A percentile compares a stretch with the other conserved stretches of the same genome.
phyloP scores from a whole-genome alignment of 2,113 vertebrate species.

The Silurus meridionalis region DNA sequence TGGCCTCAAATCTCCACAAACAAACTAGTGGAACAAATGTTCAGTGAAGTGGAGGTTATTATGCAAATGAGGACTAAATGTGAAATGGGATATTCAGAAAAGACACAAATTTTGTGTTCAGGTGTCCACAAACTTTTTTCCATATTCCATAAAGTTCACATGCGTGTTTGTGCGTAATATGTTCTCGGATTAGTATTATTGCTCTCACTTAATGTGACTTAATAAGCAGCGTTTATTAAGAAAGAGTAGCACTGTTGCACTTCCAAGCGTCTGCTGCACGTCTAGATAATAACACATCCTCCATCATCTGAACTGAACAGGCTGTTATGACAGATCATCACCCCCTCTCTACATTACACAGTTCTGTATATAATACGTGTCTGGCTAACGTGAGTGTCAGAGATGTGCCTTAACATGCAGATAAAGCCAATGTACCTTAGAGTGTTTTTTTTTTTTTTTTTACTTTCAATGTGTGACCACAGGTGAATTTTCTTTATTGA shows the following conservation, averaged over 20 bases:
- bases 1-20: no score
- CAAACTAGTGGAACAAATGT: no score
- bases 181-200: background rate
- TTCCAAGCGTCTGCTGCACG: conserved; percentile 22
- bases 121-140: no score
- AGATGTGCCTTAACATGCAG: conserved; percentile 1
- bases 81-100: no score
- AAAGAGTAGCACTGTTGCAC: conserved; percentile 19
- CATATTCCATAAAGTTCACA: background rate
- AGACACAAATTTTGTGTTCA: no score
- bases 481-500: background rate
- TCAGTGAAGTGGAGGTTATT: no score
- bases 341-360: conserved; percentile 15
- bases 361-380: conserved; percentile 4
- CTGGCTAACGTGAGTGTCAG: background rate
- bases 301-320: conserved; percentile 34
- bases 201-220: background rate
- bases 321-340: conserved; percentile 31
- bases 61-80: no score
- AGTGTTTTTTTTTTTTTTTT: background rate
- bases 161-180: conserved; percentile 5
- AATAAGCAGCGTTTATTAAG: conserved; percentile 23
- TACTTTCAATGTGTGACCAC: no score
- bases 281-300: conserved; percentile 19
- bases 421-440: background rate